Evolutionary conservation across 2,888 invertebrate genomes (phyloP).

Genomic region (Phoronis australis): DNA sequence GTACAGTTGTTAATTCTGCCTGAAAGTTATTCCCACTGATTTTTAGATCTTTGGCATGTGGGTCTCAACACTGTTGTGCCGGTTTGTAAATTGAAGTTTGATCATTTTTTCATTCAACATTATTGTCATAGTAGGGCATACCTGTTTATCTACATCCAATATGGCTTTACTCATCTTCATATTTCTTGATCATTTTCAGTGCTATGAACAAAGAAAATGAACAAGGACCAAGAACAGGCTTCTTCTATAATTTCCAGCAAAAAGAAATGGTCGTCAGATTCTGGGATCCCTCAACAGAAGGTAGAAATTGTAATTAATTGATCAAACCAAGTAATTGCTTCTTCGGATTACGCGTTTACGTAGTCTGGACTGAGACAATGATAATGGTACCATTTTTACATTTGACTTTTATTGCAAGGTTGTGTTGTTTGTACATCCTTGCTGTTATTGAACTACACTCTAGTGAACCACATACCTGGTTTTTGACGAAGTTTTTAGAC

Average conservation of each 20-base stretch:
- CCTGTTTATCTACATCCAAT: not conserved
- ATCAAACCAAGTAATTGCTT: too few species aligned
- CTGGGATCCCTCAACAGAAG: conserved; percentile 78
- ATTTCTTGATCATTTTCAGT: conserved; percentile 44
- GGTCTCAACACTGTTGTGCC: not conserved
- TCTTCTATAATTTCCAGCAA: conserved; percentile 76
- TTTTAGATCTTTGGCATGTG: not conserved
- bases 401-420: too few species aligned
- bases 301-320: too few species aligned
- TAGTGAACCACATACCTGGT: too few species aligned
- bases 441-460: too few species aligned
- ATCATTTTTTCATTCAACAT: not conserved
- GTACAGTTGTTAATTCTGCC: too few species aligned
- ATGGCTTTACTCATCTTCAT: not conserved
- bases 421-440: too few species aligned
- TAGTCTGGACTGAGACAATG: too few species aligned
- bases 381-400: too few species aligned
- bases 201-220: conserved; percentile 59
- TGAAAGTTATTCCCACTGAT: too few species aligned
- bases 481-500: too few species aligned
- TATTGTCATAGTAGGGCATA: not conserved
- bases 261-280: conserved; percentile 79
- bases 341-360: too few species aligned
- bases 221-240: conserved; percentile 71
- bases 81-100: not conserved